These are phyloP conservation scores for Atherix ibis DNA, from an alignment of 2,888 invertebrate genomes.

Conservation along the genomic window DNA sequence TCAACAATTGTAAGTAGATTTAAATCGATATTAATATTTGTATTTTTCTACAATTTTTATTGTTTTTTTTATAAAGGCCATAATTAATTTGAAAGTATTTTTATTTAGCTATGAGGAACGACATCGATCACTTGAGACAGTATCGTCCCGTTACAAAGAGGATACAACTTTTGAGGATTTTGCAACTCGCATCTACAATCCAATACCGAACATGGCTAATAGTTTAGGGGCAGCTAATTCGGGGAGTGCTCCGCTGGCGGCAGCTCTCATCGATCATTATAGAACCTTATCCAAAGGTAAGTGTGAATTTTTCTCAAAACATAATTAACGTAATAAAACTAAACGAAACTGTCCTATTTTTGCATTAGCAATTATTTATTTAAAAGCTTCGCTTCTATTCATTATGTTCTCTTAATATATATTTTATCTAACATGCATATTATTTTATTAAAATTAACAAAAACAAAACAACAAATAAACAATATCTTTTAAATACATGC, in stretches of 20 bases:
- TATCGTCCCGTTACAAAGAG: conserved; percentile 72
- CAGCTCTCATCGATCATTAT: conserved; percentile 40
- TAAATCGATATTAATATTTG: conserved; percentile 2
- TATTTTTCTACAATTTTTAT: conserved; percentile 5
- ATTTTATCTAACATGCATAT: too few relatives aligned
- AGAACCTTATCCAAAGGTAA: conserved; percentile 27
- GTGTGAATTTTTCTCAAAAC: too few relatives aligned
- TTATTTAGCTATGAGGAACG: conserved; percentile 74
- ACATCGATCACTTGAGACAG: conserved; percentile 65
- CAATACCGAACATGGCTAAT: conserved; percentile 34
- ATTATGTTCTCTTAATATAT: too few relatives aligned
- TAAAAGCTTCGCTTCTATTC: too few relatives aligned
- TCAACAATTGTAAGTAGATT: conserved; percentile 69
- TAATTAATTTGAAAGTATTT: conserved; percentile 8
- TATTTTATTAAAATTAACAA: too few relatives aligned
- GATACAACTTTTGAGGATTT: conserved; percentile 85
- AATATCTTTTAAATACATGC: too few relatives aligned
- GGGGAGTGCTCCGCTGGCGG: conserved; percentile 36
- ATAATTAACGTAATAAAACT: too few relatives aligned
- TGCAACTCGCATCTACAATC: conserved; percentile 53
- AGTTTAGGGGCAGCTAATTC: conserved; percentile 17
- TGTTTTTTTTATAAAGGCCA: conserved; percentile 4
- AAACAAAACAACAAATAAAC: too few relatives aligned
- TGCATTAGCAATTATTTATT: too few relatives aligned
- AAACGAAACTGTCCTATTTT: too few relatives aligned